A percentile compares a stretch with the other conserved stretches of the same genome.
Evolutionary conservation across 2,888 invertebrate genomes (phyloP).

Genomic region (Noctua fimbriata): DNA sequence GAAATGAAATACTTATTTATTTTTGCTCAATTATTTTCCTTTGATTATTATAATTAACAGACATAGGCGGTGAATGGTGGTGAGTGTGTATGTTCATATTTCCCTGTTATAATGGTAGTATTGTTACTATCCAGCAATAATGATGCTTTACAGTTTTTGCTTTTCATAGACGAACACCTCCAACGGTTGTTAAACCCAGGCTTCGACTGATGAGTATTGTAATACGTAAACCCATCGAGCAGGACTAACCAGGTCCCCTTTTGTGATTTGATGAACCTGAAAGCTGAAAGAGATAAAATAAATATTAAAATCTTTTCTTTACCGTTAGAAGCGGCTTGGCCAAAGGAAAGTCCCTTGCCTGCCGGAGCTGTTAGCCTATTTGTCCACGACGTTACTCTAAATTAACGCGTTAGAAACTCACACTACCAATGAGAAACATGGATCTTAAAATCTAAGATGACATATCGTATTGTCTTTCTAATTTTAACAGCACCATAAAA

Average conservation of each 20-base stretch:
- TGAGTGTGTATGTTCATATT: not conserved
- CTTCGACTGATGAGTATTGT: not conserved
- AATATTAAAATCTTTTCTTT: not conserved
- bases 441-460: not conserved
- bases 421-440: not conserved
- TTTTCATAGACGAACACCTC: slow-evolving; percentile 56
- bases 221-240: slow-evolving; percentile 1
- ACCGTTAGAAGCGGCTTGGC: not conserved
- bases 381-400: not conserved
- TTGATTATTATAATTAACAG: not conserved
- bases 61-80: not conserved
- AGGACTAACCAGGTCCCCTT: not conserved
- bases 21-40: too few species aligned
- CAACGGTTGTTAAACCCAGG: slow-evolving; percentile 24
- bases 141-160: slow-evolving; percentile 42
- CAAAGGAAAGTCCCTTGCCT: not conserved
- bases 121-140: slow-evolving; percentile 21
- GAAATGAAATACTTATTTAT: too few species aligned
- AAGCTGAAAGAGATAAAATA: not conserved
- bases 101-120: not conserved
- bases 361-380: not conserved
- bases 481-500: not conserved
- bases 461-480: not conserved
- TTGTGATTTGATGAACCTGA: slow-evolving; percentile 1
- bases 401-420: not conserved